These are phyloP conservation scores for Pissodes strobi DNA, from an alignment of 1,140 invertebrate genomes.

Conservation along the genomic window DNA sequence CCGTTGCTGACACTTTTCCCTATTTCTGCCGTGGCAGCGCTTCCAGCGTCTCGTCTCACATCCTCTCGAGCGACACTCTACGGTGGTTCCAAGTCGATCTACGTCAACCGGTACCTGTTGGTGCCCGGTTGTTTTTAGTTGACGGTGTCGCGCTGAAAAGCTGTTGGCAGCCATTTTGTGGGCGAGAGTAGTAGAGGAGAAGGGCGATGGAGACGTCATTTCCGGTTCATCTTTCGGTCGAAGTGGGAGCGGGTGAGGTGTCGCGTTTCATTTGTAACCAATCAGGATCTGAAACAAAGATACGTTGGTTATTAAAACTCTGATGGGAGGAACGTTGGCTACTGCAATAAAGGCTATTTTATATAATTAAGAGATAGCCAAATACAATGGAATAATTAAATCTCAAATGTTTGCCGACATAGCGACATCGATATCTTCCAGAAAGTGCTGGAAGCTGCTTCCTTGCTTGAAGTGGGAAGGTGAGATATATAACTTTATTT, in stretches of 20 bases:
- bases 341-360: neutral
- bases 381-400: no score
- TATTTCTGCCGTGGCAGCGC: conserved; percentile 7
- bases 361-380: no score
- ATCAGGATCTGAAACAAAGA: conserved; percentile 12
- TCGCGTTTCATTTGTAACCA: neutral
- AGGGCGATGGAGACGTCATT: neutral
- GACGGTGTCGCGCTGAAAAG: neutral
- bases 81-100: neutral
- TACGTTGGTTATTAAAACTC: neutral
- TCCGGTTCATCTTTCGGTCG: neutral
- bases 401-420: no score
- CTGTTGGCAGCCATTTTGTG: neutral
- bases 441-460: no score
- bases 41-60: neutral
- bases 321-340: neutral
- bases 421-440: no score
- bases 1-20: neutral
- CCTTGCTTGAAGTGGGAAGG: no score
- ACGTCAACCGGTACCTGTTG: neutral
- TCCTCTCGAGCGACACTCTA: neutral
- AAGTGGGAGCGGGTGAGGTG: neutral
- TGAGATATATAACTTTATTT: no score
- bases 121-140: neutral
- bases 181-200: neutral